Conservation (phyloP, 2,113 vertebrate species). For the Thunnus thynnus region DNA sequence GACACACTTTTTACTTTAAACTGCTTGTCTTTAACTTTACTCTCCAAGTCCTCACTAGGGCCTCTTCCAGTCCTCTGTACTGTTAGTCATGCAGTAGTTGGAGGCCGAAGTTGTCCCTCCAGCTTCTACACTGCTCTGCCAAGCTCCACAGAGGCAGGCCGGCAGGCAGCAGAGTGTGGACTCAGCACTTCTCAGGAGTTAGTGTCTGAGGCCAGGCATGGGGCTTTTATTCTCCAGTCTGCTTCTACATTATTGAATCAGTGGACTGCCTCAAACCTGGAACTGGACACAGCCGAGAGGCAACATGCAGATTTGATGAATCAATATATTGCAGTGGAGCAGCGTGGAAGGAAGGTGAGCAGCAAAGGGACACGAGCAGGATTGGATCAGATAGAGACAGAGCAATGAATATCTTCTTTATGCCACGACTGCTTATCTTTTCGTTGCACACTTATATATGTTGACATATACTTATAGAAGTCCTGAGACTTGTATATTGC, state of each 20-base stretch:
- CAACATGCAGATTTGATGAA: conserved; percentile 74
- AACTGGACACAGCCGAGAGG: conserved; percentile 61
- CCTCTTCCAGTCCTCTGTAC: conserved; percentile 19
- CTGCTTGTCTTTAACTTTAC: not conserved
- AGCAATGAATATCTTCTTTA: conserved; percentile 10
- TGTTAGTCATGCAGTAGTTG: conserved; percentile 36
- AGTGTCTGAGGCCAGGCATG: conserved; percentile 57
- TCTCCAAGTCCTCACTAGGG: conserved; percentile 5
- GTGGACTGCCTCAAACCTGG: conserved; percentile 46
- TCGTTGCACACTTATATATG: conserved; percentile 13
- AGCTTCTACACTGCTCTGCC: conserved; percentile 45
- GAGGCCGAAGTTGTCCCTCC: conserved; percentile 38
- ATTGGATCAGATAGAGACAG: conserved; percentile 35
- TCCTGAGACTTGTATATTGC: conserved; percentile 16
- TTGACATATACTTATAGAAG: conserved; percentile 30
- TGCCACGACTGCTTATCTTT: conserved; percentile 26
- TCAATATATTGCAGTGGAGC: conserved; percentile 56
- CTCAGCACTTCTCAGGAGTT: conserved; percentile 77
- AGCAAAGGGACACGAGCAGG: conserved; percentile 24
- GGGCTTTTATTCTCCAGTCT: conserved; percentile 59
- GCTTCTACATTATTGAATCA: conserved; percentile 75
- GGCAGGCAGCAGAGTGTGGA: conserved; percentile 59
- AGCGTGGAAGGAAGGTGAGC: conserved; percentile 15
- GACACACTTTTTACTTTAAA: not conserved
- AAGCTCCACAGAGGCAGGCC: conserved; percentile 53